Base-by-base conservation (phyloP, 2,888 invertebrate species). In the Cyaniris semiargus region DNA sequence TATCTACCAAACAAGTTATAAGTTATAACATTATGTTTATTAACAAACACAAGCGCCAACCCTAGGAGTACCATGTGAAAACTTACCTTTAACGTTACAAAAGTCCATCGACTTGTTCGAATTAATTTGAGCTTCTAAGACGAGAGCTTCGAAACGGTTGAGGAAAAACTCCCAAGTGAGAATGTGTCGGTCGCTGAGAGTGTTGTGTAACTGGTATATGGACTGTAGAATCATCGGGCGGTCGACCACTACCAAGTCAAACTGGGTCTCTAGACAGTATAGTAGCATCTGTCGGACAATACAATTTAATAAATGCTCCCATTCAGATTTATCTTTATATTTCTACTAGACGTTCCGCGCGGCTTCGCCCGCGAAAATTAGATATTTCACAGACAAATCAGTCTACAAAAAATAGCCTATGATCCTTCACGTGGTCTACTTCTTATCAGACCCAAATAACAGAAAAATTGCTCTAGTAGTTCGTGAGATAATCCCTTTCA, bases 151-250 rank as follows among this genome's bases (percentile, higher is more conserved):
- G 88, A 99, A 99, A 18, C 93, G 84, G 88, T 98, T 98, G 34
- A 99, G 95, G 90, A 99, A 99, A 94, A 99, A 99, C 81, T 99
- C 98, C 99, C 99, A 99, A 0, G 97, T 96, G 21, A 99, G 95
- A 79, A 99, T 97, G 84, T 96, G 96, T 72, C 98, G 95, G 88
- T 99, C 98, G 82, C 97, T 97, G 48, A 99, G 95, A 2, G 98
- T 97, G 88, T 98, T 98, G 87, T 98, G 98, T 7, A 99, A 95
- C 87, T 99, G 98, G 89, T 98, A 98, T 77, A 99, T 95, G 1
- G 98, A 97, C 88, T 99, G 98, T 66, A 99, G 95, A 48, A 99
- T 98, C 95, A 99, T 97, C 0, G 99, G 98, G 66, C 99, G 95
- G 90, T 99, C 99, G 79, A 98, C 97, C 79, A 99, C 98, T 80